Evolutionary conservation across 1,140 invertebrate genomes (phyloP), one percentile per base, ranked within the genome.

Genomic region (Panagrolaimus sp.): DNA sequence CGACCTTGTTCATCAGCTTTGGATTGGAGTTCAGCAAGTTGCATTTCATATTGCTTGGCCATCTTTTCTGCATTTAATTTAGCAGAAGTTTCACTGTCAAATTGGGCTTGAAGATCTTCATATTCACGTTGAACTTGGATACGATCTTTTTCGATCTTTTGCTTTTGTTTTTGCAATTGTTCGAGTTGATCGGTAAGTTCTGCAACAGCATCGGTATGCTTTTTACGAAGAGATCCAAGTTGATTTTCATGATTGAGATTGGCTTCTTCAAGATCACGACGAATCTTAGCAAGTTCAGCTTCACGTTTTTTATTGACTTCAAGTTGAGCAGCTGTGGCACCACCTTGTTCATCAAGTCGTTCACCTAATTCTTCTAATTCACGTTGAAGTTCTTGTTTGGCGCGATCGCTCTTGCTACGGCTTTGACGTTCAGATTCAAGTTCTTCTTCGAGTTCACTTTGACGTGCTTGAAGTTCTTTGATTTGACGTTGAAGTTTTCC

Each of bases 251-350:
- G 94, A 86, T 98, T 94, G 84, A 98, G 93, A 87, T 96, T 95
- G 82, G 92, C 88, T 86, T 98, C 96, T 85, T 98, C 96, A 78
- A 99, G 88, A 86, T 98, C 95, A 82, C 95, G 91, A 80, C 94
- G 91, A 55, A 98, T 89, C 85, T 98, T 98, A 88, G 92, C 90
- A 72, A 99, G 89, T 87, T 98, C 96, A 81, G 92, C 91, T 86
- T 98, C 95, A 76, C 95, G 91, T 87, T 98, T 97, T 89, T 98
- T 98, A 90, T 98, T 98, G 79, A 98, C 89, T 86, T 99, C 96
- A 85, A 97, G 91, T 87, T 98, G 95, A 76, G 95, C 94, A 65
- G 93, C 92, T 71, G 96, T 99, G 76, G 95, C 96, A 86, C 96
- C 96, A 86, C 95, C 96, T 84, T 82, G 78, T 71, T 81, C 80